Base-by-base conservation (phyloP, 2,888 invertebrate genomes). In the Sinelater perroti region DNA sequence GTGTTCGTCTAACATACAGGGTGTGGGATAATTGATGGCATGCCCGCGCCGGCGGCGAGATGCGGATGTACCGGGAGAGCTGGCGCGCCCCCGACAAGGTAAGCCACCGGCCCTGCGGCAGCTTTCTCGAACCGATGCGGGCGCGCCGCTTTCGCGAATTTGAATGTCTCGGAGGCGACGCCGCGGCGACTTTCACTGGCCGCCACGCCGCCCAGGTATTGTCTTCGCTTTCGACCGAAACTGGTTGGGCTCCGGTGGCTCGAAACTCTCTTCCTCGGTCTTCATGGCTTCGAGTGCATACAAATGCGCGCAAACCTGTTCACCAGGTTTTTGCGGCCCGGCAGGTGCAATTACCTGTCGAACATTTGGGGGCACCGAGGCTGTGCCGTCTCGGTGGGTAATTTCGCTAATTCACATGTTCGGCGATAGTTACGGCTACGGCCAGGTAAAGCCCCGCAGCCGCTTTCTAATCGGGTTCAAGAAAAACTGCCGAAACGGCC, bases 261-360 rank as follows among this genome's bases (percentile, higher is more conserved):
- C 49, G 16, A 50, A 28, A 50, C 36, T 50, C 14, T 38, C 28
- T 38, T 50, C 49, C 38, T 26, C 17, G 18, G 24, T 14, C 36
- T 14, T 50, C 18, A 36, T 28, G 28, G 38, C 10, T 21, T 8
- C 16, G 21, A 38, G 21, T 38, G 38, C 38, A 38, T 20, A 11
- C 10, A 38, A 38, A 20, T 36, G 36, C 38, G 21, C 38, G 5
- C 36, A 50, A 50, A 50, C 49, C 49, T 50, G 49, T 50, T 50
- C 36, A 18, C 38, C 49, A 38, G 38, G 36, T 50, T 16, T 21
- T 46, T 31, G 18, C 31, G 6, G 11, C 46, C 13, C 11, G 28
- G 13, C 46, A 46, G 33, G 31, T 46, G 33, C 31, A 46, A 38
- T 38, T 33, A 33, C 14, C 14, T 13, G 13, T 14, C 16, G 11